A percentile compares a stretch with the other conserved stretches of the same genome.
phyloP scores from a whole-genome alignment of 2,113 vertebrate genomes.

The Pao palembangensis region DNA sequence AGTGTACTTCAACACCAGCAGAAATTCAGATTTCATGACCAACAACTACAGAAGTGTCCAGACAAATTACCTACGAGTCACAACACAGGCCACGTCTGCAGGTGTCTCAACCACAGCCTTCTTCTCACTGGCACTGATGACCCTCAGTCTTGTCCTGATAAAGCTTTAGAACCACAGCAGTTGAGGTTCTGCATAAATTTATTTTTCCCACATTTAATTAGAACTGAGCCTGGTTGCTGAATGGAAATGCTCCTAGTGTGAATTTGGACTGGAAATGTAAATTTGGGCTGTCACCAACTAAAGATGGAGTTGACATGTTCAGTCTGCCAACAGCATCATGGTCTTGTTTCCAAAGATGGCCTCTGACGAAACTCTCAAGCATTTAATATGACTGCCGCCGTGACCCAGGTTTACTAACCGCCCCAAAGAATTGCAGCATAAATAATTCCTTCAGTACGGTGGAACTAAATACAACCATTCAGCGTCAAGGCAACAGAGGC shows the following conservation, averaged over 20 bases:
- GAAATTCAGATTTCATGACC: conserved; percentile 5
- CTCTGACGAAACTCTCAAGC: too few species aligned
- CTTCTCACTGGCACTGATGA: conserved; percentile 34
- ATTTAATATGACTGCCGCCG: too few species aligned
- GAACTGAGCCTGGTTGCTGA: neutral
- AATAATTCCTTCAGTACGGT: too few species aligned
- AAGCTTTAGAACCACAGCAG: neutral
- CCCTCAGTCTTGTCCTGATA: conserved; percentile 13
- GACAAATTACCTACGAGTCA: conserved; percentile 16
- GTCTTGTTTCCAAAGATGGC: too few species aligned
- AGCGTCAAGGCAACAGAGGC: too few species aligned
- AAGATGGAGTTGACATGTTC: too few species aligned
- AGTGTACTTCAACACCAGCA: neutral
- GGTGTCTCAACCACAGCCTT: neutral
- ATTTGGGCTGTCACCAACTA: neutral
- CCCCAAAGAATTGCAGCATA: too few species aligned
- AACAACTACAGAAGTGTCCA: conserved; percentile 53
- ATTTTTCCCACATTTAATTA: neutral
- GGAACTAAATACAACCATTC: too few species aligned
- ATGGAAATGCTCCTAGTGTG: too few species aligned
- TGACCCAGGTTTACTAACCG: too few species aligned
- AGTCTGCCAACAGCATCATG: too few species aligned
- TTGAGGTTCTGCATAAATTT: neutral
- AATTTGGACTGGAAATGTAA: too few species aligned
- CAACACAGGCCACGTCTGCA: conserved; percentile 13